These are phyloP conservation scores for Hipparchia semele DNA, from an alignment of 2,888 invertebrate species.

Conservation along the genomic window DNA sequence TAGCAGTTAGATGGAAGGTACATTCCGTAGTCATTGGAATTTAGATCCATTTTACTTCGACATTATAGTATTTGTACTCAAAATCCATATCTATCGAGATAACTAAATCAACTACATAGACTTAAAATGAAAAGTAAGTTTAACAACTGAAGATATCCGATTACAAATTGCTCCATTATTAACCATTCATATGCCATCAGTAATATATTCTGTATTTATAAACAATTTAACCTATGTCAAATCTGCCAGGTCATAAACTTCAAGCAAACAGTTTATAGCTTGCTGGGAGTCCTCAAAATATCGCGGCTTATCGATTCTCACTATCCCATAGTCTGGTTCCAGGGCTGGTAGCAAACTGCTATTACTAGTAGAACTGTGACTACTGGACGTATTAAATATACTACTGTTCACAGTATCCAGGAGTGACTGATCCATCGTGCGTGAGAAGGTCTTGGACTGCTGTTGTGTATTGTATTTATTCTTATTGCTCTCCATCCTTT, in stretches of 20 bases:
- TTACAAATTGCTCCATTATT: too few species aligned
- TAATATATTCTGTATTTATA: too few species aligned
- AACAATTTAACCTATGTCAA: neutral
- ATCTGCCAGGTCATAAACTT: slow-evolving; percentile 57
- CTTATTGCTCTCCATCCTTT: slow-evolving; percentile 63
- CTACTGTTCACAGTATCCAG: slow-evolving; percentile 48
- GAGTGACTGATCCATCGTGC: slow-evolving; percentile 53
- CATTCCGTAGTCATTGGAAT: too few species aligned
- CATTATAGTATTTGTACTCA: too few species aligned
- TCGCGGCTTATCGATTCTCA: slow-evolving; percentile 61
- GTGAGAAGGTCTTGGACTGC: slow-evolving; percentile 52
- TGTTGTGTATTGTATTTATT: slow-evolving; percentile 59
- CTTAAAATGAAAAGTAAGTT: too few species aligned
- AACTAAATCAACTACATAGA: too few species aligned
- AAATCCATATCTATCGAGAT: too few species aligned
- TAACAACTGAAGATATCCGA: too few species aligned
- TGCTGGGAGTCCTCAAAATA: slow-evolving; percentile 73
- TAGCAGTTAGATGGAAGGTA: too few species aligned
- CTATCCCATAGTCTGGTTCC: slow-evolving; percentile 74
- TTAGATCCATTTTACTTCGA: too few species aligned
- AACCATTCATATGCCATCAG: too few species aligned
- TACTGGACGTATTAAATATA: slow-evolving; percentile 36
- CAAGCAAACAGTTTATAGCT: slow-evolving; percentile 70
- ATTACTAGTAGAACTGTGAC: slow-evolving; percentile 22
- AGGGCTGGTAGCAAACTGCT: slow-evolving; percentile 55